Base-by-base conservation (phyloP, 2,113 vertebrate genomes). In the Gasterosteus nipponicus region DNA sequence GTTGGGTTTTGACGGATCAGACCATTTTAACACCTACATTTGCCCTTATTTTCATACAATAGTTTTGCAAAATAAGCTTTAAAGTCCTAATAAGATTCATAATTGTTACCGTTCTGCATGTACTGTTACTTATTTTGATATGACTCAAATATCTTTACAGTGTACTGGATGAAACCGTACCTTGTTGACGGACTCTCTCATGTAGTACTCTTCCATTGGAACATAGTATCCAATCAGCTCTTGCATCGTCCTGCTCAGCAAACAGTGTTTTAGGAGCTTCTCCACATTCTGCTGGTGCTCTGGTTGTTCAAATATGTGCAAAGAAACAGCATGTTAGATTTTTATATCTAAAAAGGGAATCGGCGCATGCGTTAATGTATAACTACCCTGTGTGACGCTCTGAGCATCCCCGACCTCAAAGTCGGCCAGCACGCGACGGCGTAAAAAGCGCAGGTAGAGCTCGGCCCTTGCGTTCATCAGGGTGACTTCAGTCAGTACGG, bases 151-250 rank as follows among this genome's bases (percentile, higher is more conserved):
- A 26, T 54, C n/a, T 54, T 54, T 10, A 38, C 6, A 38, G 35
- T 26, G 51, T 18, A 15, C 33, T 4, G 10, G 11, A 18, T 31
- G 10, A 69, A 62, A 42, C n/a, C 78, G 26, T 87, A 99, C 98
- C 96, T 99, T 99, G 90, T 96, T 98, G 69, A 99, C 98, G 0
- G 96, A 97, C 87, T 99, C 98, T 68, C 97, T 95, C 98, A 99
- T 99, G 93, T 98, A 99, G 84, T 97, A 99, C 77, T 99, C 96
- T 84, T 99, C 98, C 98, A 99, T 99, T 61, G 98, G 98, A 85
- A 99, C 95, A 65, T 99, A 99, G 63, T 95, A 97, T 57, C 98
- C 97, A 70, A 99, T 99, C 77, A 99, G 93, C 86, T 99, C 98
- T 86, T 99, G 98, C 97, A 99, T 98, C 65, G 93, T 95, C 29